Conservation (phyloP, 35 echinoderm and acorn worm genomes). For the Chiridota heheva region DNA sequence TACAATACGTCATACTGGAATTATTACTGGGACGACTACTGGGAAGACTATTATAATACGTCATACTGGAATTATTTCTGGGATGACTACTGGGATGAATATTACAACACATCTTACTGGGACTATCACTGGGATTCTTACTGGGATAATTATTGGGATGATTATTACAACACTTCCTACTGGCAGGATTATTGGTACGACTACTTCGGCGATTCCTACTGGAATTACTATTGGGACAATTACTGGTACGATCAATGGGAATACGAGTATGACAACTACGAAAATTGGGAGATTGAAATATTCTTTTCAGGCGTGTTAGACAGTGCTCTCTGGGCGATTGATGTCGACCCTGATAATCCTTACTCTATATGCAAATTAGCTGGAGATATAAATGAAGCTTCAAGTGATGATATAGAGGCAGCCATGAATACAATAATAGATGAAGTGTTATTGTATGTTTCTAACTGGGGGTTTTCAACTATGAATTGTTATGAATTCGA, state of each 20-base stretch:
- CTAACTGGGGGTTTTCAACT: slow-evolving; percentile 3
- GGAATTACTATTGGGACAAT: background rate
- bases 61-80: slow-evolving; percentile 17
- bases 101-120: background rate
- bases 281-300: background rate
- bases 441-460: slow-evolving; percentile 1
- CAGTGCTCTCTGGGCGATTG: background rate
- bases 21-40: slow-evolving; percentile 26
- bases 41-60: slow-evolving; percentile 9
- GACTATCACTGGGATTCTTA: background rate
- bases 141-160: background rate
- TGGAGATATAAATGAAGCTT: background rate
- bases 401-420: background rate
- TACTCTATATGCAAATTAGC: slow-evolving; percentile 2
- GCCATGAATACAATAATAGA: background rate
- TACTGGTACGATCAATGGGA: background rate
- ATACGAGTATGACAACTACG: slow-evolving; percentile 7
- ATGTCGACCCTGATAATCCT: background rate
- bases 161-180: background rate
- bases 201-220: background rate
- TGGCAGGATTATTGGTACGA: background rate
- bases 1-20: background rate
- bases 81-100: slow-evolving; percentile 25
- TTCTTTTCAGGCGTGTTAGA: background rate
- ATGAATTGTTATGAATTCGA: slow-evolving; percentile 9